These are phyloP conservation scores for Coleophora deauratella DNA, from an alignment of 2,888 invertebrate species.

Conservation along the genomic window DNA sequence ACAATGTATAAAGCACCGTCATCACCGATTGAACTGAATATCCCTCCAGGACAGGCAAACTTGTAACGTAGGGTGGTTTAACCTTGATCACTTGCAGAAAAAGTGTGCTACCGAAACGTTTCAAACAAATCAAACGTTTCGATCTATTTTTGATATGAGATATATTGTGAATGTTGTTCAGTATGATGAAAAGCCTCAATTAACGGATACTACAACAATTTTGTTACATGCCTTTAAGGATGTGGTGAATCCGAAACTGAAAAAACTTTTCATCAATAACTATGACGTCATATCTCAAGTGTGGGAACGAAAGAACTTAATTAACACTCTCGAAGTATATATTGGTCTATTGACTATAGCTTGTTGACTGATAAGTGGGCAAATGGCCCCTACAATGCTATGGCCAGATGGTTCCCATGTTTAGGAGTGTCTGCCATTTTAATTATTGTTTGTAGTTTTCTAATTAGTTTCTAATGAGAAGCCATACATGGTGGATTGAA, in stretches of 20 bases:
- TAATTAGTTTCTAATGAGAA: not conserved
- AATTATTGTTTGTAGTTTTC: not conserved
- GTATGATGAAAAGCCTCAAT: not conserved
- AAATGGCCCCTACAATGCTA: constrained; percentile 2
- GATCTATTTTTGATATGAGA: no score
- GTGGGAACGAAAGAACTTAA: constrained; percentile 44
- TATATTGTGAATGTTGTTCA: no score
- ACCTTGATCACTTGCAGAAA: not conserved
- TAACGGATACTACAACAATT: not conserved
- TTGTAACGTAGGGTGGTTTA: no score
- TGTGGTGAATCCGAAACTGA: constrained; percentile 3
- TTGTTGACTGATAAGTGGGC: not conserved
- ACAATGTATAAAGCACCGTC: no score
- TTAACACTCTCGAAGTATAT: constrained; percentile 35
- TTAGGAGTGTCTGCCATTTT: not conserved
- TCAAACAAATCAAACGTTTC: no score
- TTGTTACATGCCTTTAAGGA: no score
- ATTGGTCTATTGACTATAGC: constrained; percentile 31
- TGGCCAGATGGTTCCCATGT: constrained; percentile 1
- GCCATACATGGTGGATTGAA: no score
- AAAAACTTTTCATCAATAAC: constrained; percentile 12
- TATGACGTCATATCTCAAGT: constrained; percentile 23
- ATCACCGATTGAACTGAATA: no score
- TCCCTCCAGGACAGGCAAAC: no score
- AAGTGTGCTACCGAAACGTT: no score